phyloP scores from a whole-genome alignment of 2,797 vertebrate species.

The Chelon labrosus region DNA sequence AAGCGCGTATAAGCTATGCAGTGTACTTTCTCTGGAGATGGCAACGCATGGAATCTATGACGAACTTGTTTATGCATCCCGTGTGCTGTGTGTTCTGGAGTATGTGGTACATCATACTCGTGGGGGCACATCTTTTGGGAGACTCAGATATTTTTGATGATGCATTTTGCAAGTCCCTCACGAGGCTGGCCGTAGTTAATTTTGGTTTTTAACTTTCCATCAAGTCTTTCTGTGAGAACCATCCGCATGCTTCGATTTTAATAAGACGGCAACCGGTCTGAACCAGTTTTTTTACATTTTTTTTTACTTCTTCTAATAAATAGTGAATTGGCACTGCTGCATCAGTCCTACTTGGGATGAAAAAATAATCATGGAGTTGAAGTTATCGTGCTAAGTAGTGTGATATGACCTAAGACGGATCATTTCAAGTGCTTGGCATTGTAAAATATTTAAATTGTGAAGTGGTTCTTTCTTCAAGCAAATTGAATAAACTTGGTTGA shows the following conservation, averaged over 20 bases:
- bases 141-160: conserved; percentile 54
- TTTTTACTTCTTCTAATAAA: conserved; percentile 1
- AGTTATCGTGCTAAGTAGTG: conserved; percentile 26
- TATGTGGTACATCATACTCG: conserved; percentile 34
- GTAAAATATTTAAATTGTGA: conserved; percentile 46
- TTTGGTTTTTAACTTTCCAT: conserved; percentile 34
- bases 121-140: conserved; percentile 49
- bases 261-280: conserved; percentile 13
- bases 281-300: background rate
- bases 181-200: conserved; percentile 31
- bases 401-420: conserved; percentile 22
- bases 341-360: background rate
- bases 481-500: conserved; percentile 45
- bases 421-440: conserved; percentile 29
- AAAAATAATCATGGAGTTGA: conserved; percentile 11
- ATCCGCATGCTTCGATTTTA: conserved; percentile 22
- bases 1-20: conserved; percentile 9
- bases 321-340: background rate
- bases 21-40: conserved; percentile 40
- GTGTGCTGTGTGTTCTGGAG: conserved; percentile 30
- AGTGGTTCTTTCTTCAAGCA: conserved; percentile 45
- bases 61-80: conserved; percentile 58
- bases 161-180: conserved; percentile 51
- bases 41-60: conserved; percentile 32
- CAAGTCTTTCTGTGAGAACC: conserved; percentile 23